Evolutionary conservation across 2,113 vertebrate genomes (phyloP).

Genomic region (Saiga tatarica): DNA sequence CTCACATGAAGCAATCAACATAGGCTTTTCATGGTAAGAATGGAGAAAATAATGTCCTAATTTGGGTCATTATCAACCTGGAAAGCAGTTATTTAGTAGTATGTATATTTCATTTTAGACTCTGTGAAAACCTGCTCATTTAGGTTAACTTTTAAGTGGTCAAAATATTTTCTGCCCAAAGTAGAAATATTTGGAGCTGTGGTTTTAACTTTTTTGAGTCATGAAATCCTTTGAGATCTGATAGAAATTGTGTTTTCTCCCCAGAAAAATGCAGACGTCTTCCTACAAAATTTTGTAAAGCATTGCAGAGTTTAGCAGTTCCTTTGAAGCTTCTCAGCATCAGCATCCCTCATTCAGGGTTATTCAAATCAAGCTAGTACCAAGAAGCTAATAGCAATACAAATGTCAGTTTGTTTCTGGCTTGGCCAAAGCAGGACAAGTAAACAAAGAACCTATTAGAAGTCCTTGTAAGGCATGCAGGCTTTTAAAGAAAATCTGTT

Average conservation of each 20-base stretch:
- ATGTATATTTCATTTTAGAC: neutral
- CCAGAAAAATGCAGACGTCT: neutral
- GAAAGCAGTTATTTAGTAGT: constrained; percentile 17
- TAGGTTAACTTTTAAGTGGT: constrained; percentile 18
- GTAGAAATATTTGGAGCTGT: neutral
- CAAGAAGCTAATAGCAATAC: neutral
- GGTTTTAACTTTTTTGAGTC: constrained; percentile 16
- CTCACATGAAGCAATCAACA: neutral
- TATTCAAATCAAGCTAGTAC: constrained; percentile 15
- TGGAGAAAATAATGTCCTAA: neutral
- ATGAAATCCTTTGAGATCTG: neutral
- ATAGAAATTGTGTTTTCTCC: neutral
- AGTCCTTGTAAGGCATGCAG: constrained; percentile 14
- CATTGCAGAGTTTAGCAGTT: constrained; percentile 21
- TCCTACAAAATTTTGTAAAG: neutral
- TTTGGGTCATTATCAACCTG: neutral
- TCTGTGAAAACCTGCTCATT: neutral
- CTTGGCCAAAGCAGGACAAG: constrained; percentile 7
- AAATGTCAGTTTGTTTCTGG: constrained; percentile 55
- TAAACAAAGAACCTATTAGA: constrained; percentile 35
- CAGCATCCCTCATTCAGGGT: neutral
- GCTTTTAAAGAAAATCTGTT: constrained; percentile 1
- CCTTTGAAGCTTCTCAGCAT: neutral
- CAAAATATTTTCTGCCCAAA: constrained; percentile 29
- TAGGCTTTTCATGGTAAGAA: neutral